These are phyloP conservation scores for Ia io DNA, from an alignment of 2,113 vertebrate species.

Conservation along the genomic window DNA sequence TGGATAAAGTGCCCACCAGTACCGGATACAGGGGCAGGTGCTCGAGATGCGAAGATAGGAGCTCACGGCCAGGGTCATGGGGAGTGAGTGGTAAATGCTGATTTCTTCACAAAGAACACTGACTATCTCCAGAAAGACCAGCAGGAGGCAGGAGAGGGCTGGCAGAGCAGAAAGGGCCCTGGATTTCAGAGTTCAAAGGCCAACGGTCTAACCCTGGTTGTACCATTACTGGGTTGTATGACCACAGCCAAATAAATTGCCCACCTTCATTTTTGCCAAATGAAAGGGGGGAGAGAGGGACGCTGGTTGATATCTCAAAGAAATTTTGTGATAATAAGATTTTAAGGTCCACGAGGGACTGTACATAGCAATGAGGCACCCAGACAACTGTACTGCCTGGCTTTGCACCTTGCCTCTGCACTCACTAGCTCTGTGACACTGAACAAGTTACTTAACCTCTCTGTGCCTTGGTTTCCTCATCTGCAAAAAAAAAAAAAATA, in stretches of 20 bases:
- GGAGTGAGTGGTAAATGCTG: fast-evolving
- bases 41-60: fast-evolving
- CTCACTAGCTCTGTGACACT: background rate
- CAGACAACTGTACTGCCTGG: background rate
- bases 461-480: background rate
- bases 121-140: background rate
- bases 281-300: fast-evolving
- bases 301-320: background rate
- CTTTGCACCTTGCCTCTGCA: background rate
- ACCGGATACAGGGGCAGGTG: background rate
- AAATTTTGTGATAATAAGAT: background rate
- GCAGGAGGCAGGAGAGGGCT: background rate
- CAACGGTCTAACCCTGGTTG: fast-evolving
- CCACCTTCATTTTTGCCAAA: no score
- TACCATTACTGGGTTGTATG: no score
- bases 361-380: background rate
- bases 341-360: background rate
- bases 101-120: background rate
- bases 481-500: background rate
- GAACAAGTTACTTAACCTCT: background rate
- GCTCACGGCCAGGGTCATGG: fast-evolving
- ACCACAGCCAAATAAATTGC: background rate
- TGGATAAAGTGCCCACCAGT: background rate
- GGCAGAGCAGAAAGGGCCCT: background rate
- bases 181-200: background rate